A percentile compares a stretch with the other conserved stretches of the same genome.
phyloP scores from a whole-genome alignment of 2,888 invertebrate species.

The Orthosia incerta region DNA sequence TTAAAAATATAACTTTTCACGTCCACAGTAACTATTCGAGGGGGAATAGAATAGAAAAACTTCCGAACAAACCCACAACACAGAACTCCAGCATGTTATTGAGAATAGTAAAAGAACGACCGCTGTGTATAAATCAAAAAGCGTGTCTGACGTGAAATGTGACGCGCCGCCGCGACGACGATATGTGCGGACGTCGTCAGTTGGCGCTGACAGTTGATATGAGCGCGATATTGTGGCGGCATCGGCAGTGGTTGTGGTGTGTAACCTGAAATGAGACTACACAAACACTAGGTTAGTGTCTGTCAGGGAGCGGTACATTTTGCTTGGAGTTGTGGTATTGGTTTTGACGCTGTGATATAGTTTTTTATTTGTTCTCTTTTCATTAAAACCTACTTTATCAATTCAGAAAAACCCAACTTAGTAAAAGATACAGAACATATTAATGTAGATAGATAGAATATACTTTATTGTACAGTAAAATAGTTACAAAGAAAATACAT shows the following conservation, averaged over 20 bases:
- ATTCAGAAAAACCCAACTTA: not conserved
- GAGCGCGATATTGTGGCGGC: constrained; percentile 56
- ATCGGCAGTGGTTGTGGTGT: constrained; percentile 34
- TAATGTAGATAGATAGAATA: too few species aligned
- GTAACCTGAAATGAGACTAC: constrained; percentile 57
- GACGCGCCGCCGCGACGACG: constrained; percentile 62
- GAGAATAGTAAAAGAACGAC: constrained; percentile 43
- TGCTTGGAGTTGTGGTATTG: not conserved
- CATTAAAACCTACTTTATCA: not conserved
- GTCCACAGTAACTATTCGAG: too few species aligned
- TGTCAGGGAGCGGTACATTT: constrained; percentile 4
- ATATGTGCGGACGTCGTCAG: constrained; percentile 61
- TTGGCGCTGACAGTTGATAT: constrained; percentile 65
- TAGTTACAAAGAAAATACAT: too few species aligned
- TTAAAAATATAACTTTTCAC: too few species aligned
- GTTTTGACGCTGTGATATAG: not conserved
- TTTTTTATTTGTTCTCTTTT: not conserved
- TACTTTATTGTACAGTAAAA: too few species aligned
- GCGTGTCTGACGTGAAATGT: constrained; percentile 59
- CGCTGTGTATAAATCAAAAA: constrained; percentile 60
- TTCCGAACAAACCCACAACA: not conserved
- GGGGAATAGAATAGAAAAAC: not conserved
- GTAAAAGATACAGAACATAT: not conserved
- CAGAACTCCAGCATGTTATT: constrained; percentile 23
- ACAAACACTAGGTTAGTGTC: constrained; percentile 36